phyloP scores from a whole-genome alignment of 2,888 invertebrate species.

The Hirtodrosophila trivittata region DNA sequence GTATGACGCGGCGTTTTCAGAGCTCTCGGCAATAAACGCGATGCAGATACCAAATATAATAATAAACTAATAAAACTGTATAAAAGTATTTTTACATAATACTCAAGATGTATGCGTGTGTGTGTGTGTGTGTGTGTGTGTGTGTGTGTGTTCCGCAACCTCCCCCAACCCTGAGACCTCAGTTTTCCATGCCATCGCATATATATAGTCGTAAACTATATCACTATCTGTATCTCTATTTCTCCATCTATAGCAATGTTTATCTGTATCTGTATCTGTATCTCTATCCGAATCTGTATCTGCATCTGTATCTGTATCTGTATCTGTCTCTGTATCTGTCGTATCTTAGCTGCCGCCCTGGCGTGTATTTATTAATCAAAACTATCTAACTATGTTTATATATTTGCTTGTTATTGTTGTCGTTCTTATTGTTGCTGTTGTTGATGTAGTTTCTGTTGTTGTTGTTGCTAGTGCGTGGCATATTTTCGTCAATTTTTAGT shows the following conservation, averaged over 20 bases:
- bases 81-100: conserved; percentile 42
- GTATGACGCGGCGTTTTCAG: conserved; percentile 42
- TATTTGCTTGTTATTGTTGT: conserved; percentile 23
- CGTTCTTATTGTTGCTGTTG: conserved; percentile 28
- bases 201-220: conserved; percentile 32
- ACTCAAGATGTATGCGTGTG: conserved; percentile 17
- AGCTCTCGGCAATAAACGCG: conserved; percentile 18
- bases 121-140: not conserved
- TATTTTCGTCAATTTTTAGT: conserved; percentile 72
- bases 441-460: conserved; percentile 22
- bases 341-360: conserved; percentile 36
- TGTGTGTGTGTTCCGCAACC: conserved; percentile 5
- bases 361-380: conserved; percentile 70
- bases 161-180: conserved; percentile 26
- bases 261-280: not conserved
- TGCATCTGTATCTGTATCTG: conserved; percentile 1
- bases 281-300: not conserved
- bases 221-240: not conserved
- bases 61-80: conserved; percentile 65
- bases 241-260: not conserved
- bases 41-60: conserved; percentile 32
- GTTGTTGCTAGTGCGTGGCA: conserved; percentile 64
- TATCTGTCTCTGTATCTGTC: not conserved
- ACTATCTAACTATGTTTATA: conserved; percentile 72
- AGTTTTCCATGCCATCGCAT: not conserved